phyloP scores from a whole-genome alignment of 2,888 invertebrate genomes.

The Bombylius discolor region DNA sequence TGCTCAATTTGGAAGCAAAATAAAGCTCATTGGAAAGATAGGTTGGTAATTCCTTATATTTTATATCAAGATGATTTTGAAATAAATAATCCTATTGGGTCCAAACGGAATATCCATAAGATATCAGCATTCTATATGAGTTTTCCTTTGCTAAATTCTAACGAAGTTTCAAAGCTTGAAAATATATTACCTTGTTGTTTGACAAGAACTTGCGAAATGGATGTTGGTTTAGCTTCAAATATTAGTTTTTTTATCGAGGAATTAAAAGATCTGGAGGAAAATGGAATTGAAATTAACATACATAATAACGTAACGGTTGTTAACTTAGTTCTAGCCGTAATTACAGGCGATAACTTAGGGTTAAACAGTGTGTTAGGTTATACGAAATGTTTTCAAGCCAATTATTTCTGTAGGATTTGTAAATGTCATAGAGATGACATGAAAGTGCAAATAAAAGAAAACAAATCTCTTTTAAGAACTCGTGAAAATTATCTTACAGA shows the following conservation, averaged over 20 bases:
- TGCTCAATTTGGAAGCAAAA: no score
- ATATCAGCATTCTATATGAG: not conserved
- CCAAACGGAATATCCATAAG: slow-evolving; percentile 2
- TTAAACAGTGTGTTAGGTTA: slow-evolving; percentile 1
- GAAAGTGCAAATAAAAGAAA: not conserved
- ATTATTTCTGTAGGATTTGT: slow-evolving; percentile 3
- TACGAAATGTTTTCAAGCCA: not conserved
- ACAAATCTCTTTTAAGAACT: slow-evolving; percentile 3
- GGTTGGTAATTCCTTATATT: not conserved
- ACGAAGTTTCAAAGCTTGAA: slow-evolving; percentile 4
- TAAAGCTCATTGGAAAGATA: no score
- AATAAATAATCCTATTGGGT: slow-evolving; percentile 5
- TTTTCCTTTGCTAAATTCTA: not conserved
- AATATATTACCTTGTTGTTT: slow-evolving; percentile 5
- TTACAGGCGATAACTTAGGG: slow-evolving; percentile 5
- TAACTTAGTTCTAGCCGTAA: not conserved
- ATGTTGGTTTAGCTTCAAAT: not conserved
- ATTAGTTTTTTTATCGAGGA: no score
- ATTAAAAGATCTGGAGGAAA: no score
- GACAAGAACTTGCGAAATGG: not conserved
- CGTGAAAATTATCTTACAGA: not conserved
- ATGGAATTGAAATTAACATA: no score
- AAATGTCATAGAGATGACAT: not conserved
- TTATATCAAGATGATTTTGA: slow-evolving; percentile 8
- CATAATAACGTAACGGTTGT: no score